These are phyloP conservation scores for Felis chaus DNA, from an alignment of 2,113 vertebrate species.

Conservation along the genomic window DNA sequence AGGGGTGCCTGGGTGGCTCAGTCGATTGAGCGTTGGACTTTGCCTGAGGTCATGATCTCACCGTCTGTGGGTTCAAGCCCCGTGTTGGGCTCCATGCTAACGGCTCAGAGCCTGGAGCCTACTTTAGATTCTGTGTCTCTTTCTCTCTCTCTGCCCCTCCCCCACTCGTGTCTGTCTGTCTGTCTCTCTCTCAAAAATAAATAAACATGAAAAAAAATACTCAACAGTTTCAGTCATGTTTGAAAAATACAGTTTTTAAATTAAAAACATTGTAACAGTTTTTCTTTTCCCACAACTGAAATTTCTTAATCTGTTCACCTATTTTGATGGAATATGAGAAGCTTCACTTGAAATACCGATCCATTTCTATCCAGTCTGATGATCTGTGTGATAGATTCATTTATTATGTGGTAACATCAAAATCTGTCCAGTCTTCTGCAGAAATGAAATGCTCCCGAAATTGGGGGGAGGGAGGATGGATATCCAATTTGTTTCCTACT, in stretches of 20 bases:
- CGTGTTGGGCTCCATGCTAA: no score
- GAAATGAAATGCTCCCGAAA: slow-evolving; percentile 4
- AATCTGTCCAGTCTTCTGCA: background rate
- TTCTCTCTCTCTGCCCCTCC: no score
- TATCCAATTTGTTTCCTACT: background rate
- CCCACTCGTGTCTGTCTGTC: no score
- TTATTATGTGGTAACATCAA: background rate
- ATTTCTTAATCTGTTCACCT: slow-evolving; percentile 10
- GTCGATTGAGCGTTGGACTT: no score
- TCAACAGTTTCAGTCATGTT: background rate
- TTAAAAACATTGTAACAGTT: background rate
- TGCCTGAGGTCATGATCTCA: no score
- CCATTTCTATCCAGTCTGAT: background rate
- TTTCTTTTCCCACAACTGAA: slow-evolving; percentile 31
- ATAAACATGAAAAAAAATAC: background rate
- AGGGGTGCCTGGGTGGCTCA: background rate
- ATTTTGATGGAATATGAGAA: background rate
- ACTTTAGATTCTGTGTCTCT: no score
- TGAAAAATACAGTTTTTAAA: background rate
- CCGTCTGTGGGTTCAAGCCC: no score
- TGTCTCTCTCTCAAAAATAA: no score
- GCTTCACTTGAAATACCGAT: background rate
- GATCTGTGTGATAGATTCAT: background rate
- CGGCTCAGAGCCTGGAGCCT: no score
- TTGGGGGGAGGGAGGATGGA: no score